phyloP scores from a whole-genome alignment of 2,888 invertebrate genomes.

The Thecocarcelia acutangulata region DNA sequence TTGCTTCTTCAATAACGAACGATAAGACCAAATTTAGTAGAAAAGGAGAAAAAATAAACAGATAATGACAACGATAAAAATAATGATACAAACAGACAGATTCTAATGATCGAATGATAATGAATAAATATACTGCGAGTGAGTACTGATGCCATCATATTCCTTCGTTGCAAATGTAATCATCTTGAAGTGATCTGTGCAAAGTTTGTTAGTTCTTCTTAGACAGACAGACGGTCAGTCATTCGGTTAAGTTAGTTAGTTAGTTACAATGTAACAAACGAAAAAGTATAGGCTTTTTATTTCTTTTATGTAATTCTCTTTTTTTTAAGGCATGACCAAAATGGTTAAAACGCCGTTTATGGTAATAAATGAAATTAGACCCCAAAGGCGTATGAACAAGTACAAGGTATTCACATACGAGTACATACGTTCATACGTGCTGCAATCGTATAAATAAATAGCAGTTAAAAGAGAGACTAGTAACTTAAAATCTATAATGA shows the following conservation, averaged over 20 bases:
- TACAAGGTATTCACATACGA: slow-evolving; percentile 13
- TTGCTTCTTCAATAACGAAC: background rate
- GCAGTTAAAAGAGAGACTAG: background rate
- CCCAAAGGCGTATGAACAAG: slow-evolving; percentile 71
- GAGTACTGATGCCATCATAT: slow-evolving; percentile 42
- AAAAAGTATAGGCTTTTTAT: slow-evolving; percentile 15
- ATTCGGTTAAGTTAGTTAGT: background rate
- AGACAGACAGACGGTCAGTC: slow-evolving; percentile 9
- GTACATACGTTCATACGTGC: background rate
- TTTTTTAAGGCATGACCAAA: slow-evolving; percentile 76
- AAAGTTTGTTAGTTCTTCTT: slow-evolving; percentile 1
- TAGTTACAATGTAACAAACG: slow-evolving; percentile 46
- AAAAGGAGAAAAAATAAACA: background rate
- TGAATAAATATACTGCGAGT: too few relatives aligned
- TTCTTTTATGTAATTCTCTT: background rate
- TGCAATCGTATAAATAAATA: background rate
- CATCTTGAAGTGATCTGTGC: slow-evolving; percentile 23
- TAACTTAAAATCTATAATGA: slow-evolving; percentile 21
- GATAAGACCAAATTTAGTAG: slow-evolving; percentile 45
- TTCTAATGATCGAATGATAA: slow-evolving; percentile 26
- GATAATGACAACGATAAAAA: slow-evolving; percentile 53
- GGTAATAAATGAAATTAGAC: slow-evolving; percentile 78
- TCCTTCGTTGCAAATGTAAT: slow-evolving; percentile 9
- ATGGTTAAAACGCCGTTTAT: slow-evolving; percentile 77
- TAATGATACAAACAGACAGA: slow-evolving; percentile 44